Conservation (phyloP, 1,140 invertebrate genomes). For the Argopecten irradians region DNA sequence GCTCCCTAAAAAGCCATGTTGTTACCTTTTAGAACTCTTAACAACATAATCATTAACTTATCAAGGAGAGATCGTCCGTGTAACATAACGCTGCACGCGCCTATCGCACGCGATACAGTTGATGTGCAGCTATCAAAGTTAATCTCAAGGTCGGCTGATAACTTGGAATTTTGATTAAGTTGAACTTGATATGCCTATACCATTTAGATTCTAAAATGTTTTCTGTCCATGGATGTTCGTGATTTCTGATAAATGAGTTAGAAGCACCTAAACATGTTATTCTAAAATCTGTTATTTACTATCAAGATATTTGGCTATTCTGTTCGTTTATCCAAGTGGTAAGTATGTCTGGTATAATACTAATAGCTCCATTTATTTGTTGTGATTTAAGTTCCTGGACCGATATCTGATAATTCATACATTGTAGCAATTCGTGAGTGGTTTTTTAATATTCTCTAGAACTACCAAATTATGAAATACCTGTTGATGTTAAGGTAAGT, state of each 20-base stretch:
- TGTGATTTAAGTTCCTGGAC: too few species aligned
- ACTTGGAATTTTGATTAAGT: background rate
- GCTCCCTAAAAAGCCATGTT: background rate
- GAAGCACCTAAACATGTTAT: too few species aligned
- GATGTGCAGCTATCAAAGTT: background rate
- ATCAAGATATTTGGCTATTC: too few species aligned
- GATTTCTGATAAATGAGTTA: background rate
- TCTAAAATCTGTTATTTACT: too few species aligned
- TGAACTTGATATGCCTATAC: background rate
- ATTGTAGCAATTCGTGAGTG: too few species aligned
- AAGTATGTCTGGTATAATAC: too few species aligned
- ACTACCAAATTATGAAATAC: too few species aligned
- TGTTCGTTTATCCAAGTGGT: too few species aligned
- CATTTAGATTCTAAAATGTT: background rate
- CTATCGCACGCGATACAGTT: background rate
- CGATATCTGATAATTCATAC: too few species aligned
- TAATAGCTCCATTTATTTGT: too few species aligned
- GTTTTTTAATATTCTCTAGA: too few species aligned
- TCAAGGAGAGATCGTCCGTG: background rate
- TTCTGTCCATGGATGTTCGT: background rate
- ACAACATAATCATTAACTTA: background rate
- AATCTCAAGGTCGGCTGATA: conserved; percentile 2
- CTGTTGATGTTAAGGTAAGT: too few species aligned
- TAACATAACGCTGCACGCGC: background rate
- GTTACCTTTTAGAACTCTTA: background rate